A percentile compares a stretch with the other conserved stretches of the same genome.
Conservation (phyloP, 2,888 invertebrate genomes). For the Dynastes hyllus region DNA sequence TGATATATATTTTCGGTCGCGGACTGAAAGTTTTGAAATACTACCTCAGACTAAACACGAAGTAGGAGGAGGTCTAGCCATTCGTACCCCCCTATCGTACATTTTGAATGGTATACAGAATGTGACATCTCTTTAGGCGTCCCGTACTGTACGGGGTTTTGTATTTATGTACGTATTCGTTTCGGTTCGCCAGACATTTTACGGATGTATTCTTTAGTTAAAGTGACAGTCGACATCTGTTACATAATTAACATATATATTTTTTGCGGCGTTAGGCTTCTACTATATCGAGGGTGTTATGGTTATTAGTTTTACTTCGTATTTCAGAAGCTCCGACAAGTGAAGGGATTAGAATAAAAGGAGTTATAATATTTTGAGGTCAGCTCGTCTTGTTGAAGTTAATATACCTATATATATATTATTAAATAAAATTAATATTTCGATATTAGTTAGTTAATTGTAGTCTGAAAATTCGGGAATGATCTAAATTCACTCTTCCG, state of each 20-base stretch:
- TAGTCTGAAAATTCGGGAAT: too few relatives aligned
- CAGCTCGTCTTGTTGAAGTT: too few relatives aligned
- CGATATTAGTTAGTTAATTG: too few relatives aligned
- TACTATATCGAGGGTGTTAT: neutral
- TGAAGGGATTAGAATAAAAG: neutral
- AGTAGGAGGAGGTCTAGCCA: conserved; percentile 32
- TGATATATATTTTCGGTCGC: conserved; percentile 55
- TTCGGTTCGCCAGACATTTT: conserved; percentile 44
- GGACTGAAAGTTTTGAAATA: conserved; percentile 55
- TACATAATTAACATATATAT: conserved; percentile 56
- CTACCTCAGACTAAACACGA: conserved; percentile 55
- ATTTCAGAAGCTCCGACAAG: neutral
- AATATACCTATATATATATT: too few relatives aligned
- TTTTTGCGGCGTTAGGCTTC: conserved; percentile 39
- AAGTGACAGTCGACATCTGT: conserved; percentile 57
- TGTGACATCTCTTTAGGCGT: conserved; percentile 12
- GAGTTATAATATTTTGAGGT: too few relatives aligned
- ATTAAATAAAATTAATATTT: too few relatives aligned
- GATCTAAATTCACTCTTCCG: too few relatives aligned
- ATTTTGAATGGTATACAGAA: conserved; percentile 1
- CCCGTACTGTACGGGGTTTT: neutral
- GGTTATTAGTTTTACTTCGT: neutral
- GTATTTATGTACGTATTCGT: conserved; percentile 9
- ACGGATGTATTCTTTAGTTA: conserved; percentile 48
- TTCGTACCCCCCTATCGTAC: neutral